Conservation (phyloP, 2,888 invertebrate genomes). For the Sylvicola cinctus region DNA sequence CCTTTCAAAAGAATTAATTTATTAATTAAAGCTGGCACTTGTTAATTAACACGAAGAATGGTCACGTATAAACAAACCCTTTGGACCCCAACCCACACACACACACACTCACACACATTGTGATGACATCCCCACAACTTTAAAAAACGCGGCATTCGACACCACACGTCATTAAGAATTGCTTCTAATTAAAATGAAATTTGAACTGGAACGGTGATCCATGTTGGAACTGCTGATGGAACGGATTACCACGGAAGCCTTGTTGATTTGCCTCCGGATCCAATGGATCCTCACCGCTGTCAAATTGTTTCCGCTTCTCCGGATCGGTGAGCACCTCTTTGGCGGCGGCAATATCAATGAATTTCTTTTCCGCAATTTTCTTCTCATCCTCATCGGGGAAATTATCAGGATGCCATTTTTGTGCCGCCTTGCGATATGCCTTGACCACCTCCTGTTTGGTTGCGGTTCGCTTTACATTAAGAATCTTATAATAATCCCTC, state of each 20-base stretch:
- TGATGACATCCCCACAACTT: no score
- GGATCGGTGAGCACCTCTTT: constrained; percentile 81
- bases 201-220: constrained; percentile 90
- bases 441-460: constrained; percentile 84
- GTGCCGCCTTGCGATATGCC: constrained; percentile 90
- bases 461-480: constrained; percentile 77
- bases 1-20: no score
- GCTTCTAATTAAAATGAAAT: constrained; percentile 75
- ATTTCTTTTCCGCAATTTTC: constrained; percentile 88
- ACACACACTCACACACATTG: no score
- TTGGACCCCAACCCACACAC: no score
- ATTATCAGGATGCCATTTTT: constrained; percentile 98
- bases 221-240: constrained; percentile 58
- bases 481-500: constrained; percentile 93
- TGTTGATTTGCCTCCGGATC: constrained; percentile 70
- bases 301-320: constrained; percentile 86
- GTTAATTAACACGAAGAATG: no score
- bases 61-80: no score
- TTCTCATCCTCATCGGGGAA: constrained; percentile 73
- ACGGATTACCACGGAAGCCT: constrained; percentile 38
- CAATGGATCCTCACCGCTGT: constrained; percentile 87
- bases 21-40: no score
- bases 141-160: no score
- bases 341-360: constrained; percentile 96
- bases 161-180: neutral